A percentile compares a stretch with the other conserved stretches of the same genome.
phyloP scores from a whole-genome alignment of 2,888 invertebrate genomes.

The Idaea dimidiata region DNA sequence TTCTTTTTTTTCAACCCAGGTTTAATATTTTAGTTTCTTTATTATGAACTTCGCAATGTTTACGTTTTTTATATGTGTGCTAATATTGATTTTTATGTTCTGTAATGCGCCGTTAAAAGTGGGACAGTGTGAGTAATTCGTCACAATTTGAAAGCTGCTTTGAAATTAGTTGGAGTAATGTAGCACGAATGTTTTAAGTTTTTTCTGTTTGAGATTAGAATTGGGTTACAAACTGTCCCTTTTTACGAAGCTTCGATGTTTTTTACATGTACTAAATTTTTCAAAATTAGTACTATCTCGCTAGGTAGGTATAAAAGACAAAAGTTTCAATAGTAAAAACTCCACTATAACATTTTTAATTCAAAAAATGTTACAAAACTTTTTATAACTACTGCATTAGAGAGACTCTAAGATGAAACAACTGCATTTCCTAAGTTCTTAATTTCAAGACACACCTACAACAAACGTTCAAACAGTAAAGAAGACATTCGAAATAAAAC shows the following conservation, averaged over 20 bases:
- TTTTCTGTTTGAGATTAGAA: no score
- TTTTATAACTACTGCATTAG: no score
- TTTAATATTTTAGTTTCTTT: neutral
- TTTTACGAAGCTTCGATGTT: no score
- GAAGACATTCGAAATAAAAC: neutral
- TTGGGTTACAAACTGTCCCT: no score
- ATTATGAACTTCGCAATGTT: neutral
- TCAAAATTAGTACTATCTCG: no score
- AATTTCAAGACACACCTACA: no score
- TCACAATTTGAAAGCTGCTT: neutral
- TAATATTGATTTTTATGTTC: neutral
- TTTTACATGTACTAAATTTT: no score
- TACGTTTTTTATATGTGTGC: neutral
- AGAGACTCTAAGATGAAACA: neutral
- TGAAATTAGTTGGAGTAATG: neutral
- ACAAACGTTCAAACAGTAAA: no score
- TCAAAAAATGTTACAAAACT: no score
- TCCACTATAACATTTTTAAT: no score
- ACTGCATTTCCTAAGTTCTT: neutral
- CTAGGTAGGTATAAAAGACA: no score
- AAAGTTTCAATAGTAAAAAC: no score
- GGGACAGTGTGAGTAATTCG: neutral
- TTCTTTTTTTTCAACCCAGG: slow-evolving; percentile 19
- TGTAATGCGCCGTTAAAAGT: neutral
- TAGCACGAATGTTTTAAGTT: neutral